phyloP scores from a whole-genome alignment of 1,140 invertebrate genomes.

The Aphaenogaster rudis region DNA sequence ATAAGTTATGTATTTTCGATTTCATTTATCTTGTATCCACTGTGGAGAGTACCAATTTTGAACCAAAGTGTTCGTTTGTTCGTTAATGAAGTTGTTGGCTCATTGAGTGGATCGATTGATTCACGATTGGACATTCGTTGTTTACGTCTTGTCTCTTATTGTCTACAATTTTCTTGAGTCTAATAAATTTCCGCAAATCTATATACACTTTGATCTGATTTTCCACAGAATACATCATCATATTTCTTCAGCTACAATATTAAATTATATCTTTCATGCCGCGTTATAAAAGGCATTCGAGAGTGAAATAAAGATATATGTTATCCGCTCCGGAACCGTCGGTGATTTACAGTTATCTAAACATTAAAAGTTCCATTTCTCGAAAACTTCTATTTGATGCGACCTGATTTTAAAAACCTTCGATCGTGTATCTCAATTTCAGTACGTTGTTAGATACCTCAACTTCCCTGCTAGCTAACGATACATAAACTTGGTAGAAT shows the following conservation, averaged over 20 bases:
- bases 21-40: neutral
- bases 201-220: neutral
- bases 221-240: neutral
- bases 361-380: conserved; percentile 4
- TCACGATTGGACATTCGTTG: neutral
- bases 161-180: neutral
- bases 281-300: neutral
- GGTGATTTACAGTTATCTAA: conserved; percentile 15
- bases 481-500: conserved; percentile 30
- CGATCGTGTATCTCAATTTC: neutral
- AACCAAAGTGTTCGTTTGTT: neutral
- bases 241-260: neutral
- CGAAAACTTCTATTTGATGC: neutral
- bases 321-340: neutral
- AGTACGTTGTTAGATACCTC: neutral
- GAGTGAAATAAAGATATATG: conserved; percentile 10
- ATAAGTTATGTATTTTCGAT: neutral
- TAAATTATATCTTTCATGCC: conserved; percentile 3
- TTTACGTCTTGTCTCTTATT: neutral
- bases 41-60: neutral
- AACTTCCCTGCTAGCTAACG: neutral
- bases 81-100: neutral
- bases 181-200: neutral
- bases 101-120: neutral
- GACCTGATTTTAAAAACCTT: neutral